A percentile compares a stretch with the other conserved stretches of the same genome.
Evolutionary conservation across 2,113 vertebrate species (phyloP).

Genomic region (Amia ocellicauda): DNA sequence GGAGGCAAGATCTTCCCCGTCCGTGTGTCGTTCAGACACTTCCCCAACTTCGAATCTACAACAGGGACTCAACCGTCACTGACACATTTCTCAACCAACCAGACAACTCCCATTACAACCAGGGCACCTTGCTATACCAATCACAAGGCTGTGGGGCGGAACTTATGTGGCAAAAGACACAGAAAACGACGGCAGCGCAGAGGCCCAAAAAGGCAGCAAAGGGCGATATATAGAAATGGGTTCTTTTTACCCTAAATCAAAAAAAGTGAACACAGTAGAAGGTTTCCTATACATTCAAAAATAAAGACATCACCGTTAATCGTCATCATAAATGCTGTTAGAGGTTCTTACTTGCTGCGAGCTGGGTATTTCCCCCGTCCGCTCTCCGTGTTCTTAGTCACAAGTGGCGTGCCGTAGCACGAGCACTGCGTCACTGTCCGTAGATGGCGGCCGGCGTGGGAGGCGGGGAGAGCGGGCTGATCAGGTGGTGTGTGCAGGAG

Average conservation of each 20-base stretch:
- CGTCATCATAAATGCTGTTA: background rate
- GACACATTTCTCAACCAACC: slow-evolving; percentile 36
- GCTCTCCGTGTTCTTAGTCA: slow-evolving; percentile 79
- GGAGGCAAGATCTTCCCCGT: no score
- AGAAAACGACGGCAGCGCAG: slow-evolving; percentile 82
- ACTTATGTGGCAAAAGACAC: slow-evolving; percentile 18
- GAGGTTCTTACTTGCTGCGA: slow-evolving; percentile 51
- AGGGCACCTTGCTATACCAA: slow-evolving; percentile 33
- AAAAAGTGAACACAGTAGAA: slow-evolving; percentile 5
- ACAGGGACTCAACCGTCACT: slow-evolving; percentile 21
- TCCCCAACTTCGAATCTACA: slow-evolving; percentile 20
- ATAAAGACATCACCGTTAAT: background rate
- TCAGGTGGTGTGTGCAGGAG: background rate
- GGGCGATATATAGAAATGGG: slow-evolving; percentile 39
- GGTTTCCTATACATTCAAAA: background rate
- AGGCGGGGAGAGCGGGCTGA: slow-evolving; percentile 4
- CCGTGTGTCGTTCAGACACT: slow-evolving; percentile 10
- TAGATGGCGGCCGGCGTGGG: background rate
- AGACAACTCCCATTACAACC: slow-evolving; percentile 17
- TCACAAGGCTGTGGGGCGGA: slow-evolving; percentile 29
- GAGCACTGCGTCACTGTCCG: slow-evolving; percentile 41
- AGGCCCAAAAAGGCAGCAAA: slow-evolving; percentile 84
- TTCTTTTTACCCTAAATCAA: background rate
- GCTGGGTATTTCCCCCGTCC: slow-evolving; percentile 53
- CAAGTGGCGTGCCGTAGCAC: slow-evolving; percentile 85